These are phyloP conservation scores for Hypanus sabinus DNA, from an alignment of 2,113 vertebrate genomes.

Conservation along the genomic window DNA sequence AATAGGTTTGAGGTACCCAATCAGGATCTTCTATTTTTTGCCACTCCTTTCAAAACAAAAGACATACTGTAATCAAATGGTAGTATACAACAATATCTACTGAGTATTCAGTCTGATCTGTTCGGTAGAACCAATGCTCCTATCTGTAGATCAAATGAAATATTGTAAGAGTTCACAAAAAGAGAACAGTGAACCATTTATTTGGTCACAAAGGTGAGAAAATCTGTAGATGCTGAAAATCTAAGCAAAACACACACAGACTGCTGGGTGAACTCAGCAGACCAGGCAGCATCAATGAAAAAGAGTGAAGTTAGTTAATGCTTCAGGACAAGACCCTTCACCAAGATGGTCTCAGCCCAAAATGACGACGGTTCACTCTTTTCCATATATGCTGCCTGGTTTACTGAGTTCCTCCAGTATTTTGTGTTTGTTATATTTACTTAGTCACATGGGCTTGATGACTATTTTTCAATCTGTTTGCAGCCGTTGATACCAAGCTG, in stretches of 20 bases:
- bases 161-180: neutral
- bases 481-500: neutral
- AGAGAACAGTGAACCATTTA: neutral
- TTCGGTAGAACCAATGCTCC: neutral
- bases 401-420: too few relatives aligned
- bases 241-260: too few relatives aligned
- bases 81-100: neutral
- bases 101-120: neutral
- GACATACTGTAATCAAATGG: conserved; percentile 30
- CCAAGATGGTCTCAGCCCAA: too few relatives aligned
- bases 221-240: too few relatives aligned
- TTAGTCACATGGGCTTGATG: too few relatives aligned
- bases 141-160: neutral
- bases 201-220: too few relatives aligned
- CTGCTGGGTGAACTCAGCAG: too few relatives aligned
- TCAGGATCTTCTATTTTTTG: conserved; percentile 82
- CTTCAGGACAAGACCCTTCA: too few relatives aligned
- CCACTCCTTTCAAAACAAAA: conserved; percentile 64
- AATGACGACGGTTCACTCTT: too few relatives aligned
- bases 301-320: too few relatives aligned
- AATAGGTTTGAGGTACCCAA: conserved; percentile 83
- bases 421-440: neutral
- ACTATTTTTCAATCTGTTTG: neutral
- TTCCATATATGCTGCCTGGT: too few relatives aligned
- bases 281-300: too few relatives aligned